phyloP scores from a whole-genome alignment of 2,888 invertebrate species.

The Dichetophora obliterata region DNA sequence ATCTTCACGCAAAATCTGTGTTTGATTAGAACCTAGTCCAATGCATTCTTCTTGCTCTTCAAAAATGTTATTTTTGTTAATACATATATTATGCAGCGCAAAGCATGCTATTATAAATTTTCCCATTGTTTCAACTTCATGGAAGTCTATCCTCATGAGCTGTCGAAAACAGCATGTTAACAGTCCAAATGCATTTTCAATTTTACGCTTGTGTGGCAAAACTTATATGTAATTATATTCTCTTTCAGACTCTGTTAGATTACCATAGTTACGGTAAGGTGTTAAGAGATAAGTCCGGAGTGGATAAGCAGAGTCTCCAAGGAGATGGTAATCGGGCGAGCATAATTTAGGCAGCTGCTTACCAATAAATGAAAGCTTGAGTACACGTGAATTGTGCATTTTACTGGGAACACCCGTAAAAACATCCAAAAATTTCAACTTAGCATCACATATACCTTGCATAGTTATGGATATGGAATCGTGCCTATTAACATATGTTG shows the following conservation, averaged over 20 bases:
- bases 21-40: too few species aligned
- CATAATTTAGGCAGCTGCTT: conserved; percentile 48
- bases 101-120: conserved; percentile 48
- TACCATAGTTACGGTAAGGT: conserved; percentile 56
- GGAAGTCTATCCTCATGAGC: conserved; percentile 40
- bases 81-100: too few species aligned
- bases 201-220: conserved; percentile 52
- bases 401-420: conserved; percentile 57
- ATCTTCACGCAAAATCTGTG: too few species aligned
- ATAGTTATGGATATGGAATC: conserved; percentile 49
- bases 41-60: too few species aligned
- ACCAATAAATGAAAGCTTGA: conserved; percentile 49
- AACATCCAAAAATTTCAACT: conserved; percentile 54
- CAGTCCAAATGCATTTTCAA: conserved; percentile 61
- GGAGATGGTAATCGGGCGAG: conserved; percentile 36
- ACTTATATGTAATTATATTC: conserved; percentile 55
- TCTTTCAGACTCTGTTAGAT: conserved; percentile 51
- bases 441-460: conserved; percentile 58
- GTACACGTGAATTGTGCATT: conserved; percentile 57
- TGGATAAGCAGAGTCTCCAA: conserved; percentile 45
- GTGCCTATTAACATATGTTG: conserved; percentile 57
- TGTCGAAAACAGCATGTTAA: conserved; percentile 53
- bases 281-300: conserved; percentile 46
- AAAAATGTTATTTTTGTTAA: too few species aligned
- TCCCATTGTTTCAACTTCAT: conserved; percentile 41